A percentile compares a stretch with the other conserved stretches of the same genome.
These are phyloP conservation scores for Sturnus vulgaris DNA, from an alignment of 2,113 vertebrate species.

Conservation along the genomic window DNA sequence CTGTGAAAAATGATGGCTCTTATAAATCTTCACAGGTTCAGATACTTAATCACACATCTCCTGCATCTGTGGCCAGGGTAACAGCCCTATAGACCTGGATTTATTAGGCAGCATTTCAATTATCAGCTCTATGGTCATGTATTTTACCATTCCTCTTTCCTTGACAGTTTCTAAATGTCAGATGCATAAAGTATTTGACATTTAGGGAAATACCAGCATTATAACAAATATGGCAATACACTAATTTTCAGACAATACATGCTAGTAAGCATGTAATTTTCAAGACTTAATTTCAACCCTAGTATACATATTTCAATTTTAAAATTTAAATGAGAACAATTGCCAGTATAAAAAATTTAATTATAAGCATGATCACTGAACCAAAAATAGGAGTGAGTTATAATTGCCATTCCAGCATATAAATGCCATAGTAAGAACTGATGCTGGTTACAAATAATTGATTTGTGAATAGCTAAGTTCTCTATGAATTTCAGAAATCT, in stretches of 20 bases:
- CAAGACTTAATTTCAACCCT: background rate
- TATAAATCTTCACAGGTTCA: constrained; percentile 19
- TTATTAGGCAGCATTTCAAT: constrained; percentile 33
- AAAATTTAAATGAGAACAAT: constrained; percentile 1
- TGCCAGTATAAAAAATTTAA: background rate
- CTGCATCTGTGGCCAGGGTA: background rate
- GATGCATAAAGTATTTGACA: constrained; percentile 7
- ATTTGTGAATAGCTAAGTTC: background rate
- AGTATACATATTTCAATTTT: background rate
- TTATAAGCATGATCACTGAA: background rate
- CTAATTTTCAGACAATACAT: background rate
- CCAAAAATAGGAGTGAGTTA: background rate
- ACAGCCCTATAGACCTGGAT: background rate
- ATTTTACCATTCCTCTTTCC: background rate
- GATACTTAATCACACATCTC: background rate
- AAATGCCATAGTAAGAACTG: background rate
- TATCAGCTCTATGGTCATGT: background rate
- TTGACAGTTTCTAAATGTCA: constrained; percentile 30
- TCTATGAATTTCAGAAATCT: background rate
- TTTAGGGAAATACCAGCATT: background rate
- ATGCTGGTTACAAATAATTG: background rate
- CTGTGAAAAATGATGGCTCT: background rate
- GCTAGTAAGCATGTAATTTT: background rate
- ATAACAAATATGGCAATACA: background rate
- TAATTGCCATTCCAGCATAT: background rate